Evolutionary conservation across 2,113 vertebrate genomes (phyloP), one percentile per base, ranked within the genome.

Genomic region (Percina caprodes): DNA sequence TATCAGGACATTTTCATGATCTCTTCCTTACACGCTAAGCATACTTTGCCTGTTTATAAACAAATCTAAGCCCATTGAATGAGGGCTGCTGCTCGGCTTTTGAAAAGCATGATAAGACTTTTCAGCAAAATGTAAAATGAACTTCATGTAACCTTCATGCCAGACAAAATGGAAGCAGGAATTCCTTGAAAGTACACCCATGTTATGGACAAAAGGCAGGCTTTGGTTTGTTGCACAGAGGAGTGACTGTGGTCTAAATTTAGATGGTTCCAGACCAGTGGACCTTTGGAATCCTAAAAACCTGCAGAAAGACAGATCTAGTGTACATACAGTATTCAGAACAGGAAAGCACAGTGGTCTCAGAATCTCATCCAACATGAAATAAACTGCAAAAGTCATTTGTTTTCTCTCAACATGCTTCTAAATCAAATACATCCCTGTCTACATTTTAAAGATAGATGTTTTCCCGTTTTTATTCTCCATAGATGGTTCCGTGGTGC

Each of bases 261-360:
- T 93, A 93, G 89, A 77, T 24, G 78, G 89, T 94, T 93, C 89
- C 89, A 92, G 86, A 74, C 86, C 83, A 90, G 66, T 16, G 58
- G 79, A 92, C 84, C 30, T 85, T 91, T 81, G 87, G 89, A 79
- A 88, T 81, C 73, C 63, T 74, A 56, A 84, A 88, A 84, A 79
- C 79, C 39, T 81, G 48, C 30, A 7, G 67, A 74, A 48, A 74
- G 71, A 63, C 21, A 26, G 45, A 59, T 62, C 51, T 58, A 52
- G 26, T 52, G n/a, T 18, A 33, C 51, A 16, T 74, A 24, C 13
- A 39, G 51, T 3, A 26, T 68, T 69, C 18, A 74, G n/a, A 58
- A 45, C 23, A 80, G 62, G 56, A 78, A 69, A 74, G 65, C 63
- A n/a, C 18, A 6, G 18, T 13, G n/a, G 70, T 63, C 42, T 70